A percentile compares a stretch with the other conserved stretches of the same genome.
phyloP scores from a whole-genome alignment of 2,797 vertebrate species.

The Peromyscus eremicus region DNA sequence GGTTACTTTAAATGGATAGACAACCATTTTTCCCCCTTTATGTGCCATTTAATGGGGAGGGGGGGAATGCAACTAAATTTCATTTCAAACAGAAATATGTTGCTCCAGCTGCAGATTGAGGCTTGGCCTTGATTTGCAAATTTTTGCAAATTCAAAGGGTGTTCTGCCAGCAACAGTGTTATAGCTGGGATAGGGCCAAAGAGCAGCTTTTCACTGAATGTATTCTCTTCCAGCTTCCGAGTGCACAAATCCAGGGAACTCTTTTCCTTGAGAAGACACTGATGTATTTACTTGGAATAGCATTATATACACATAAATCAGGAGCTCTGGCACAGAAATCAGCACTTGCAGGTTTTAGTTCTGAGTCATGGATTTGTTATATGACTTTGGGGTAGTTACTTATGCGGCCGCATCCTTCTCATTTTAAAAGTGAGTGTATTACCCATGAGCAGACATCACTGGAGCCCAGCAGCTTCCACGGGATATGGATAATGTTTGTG shows the following conservation, averaged over 20 bases:
- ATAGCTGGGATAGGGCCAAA: conserved; percentile 73
- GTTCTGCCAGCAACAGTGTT: conserved; percentile 71
- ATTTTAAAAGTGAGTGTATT: neutral
- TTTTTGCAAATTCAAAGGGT: conserved; percentile 78
- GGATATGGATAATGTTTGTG: neutral
- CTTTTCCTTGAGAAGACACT: conserved; percentile 78
- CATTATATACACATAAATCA: conserved; percentile 74
- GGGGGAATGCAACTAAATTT: conserved; percentile 70
- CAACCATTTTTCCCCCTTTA: conserved; percentile 48
- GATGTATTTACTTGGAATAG: conserved; percentile 75
- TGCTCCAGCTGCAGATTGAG: conserved; percentile 75
- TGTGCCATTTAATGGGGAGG: conserved; percentile 75
- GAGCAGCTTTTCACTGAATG: conserved; percentile 70
- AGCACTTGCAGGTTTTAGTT: conserved; percentile 74
- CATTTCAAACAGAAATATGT: conserved; percentile 80
- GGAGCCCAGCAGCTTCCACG: neutral
- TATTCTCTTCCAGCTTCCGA: conserved; percentile 69
- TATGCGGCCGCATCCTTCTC: neutral
- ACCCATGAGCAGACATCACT: neutral
- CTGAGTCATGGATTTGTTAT: conserved; percentile 78
- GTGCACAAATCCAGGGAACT: conserved; percentile 68
- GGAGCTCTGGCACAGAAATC: conserved; percentile 72
- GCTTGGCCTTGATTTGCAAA: conserved; percentile 80
- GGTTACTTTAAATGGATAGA: conserved; percentile 63
- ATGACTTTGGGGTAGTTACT: conserved; percentile 59